Conservation (phyloP, 2,113 vertebrate species). For the Syngnathus typhle region DNA sequence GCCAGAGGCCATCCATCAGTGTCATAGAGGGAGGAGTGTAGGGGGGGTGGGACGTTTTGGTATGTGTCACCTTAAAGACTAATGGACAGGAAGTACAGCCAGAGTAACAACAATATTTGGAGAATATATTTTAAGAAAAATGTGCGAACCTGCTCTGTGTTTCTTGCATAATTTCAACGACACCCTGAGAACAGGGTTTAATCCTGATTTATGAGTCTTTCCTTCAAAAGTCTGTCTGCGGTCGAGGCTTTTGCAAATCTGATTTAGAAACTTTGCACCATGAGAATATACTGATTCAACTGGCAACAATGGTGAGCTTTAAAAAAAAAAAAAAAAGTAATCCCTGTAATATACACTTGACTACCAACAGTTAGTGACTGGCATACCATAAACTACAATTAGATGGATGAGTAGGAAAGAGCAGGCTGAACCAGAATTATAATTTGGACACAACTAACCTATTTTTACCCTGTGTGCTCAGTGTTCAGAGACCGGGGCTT, state of each 20-base stretch:
- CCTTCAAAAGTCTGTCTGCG: slow-evolving; percentile 48
- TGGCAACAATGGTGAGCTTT: background rate
- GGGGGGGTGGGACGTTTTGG: slow-evolving; percentile 45
- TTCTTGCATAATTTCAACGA: slow-evolving; percentile 50
- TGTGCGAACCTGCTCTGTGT: slow-evolving; percentile 22
- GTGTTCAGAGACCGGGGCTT: slow-evolving; percentile 59
- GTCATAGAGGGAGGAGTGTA: slow-evolving; percentile 51
- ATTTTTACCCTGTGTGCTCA: slow-evolving; percentile 56
- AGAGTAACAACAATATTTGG: slow-evolving; percentile 77
- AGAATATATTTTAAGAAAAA: slow-evolving; percentile 69
- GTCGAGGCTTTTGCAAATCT: slow-evolving; percentile 32
- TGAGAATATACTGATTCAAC: slow-evolving; percentile 2
- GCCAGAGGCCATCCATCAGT: slow-evolving; percentile 74
- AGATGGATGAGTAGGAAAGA: background rate
- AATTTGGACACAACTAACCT: background rate
- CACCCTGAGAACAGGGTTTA: slow-evolving; percentile 29
- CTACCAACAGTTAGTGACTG: slow-evolving; percentile 1
- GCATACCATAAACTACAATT: no score
- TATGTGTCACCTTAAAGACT: slow-evolving; percentile 73
- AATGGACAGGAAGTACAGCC: slow-evolving; percentile 77
- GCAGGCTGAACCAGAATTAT: background rate
- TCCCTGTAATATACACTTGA: slow-evolving; percentile 15
- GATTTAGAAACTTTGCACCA: slow-evolving; percentile 19
- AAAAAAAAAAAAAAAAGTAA: no score
- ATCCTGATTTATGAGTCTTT: slow-evolving; percentile 67